A percentile compares a stretch with the other conserved stretches of the same genome.
These are phyloP conservation scores for Meriones unguiculatus DNA, from an alignment of 2,113 vertebrate species.

Conservation along the genomic window DNA sequence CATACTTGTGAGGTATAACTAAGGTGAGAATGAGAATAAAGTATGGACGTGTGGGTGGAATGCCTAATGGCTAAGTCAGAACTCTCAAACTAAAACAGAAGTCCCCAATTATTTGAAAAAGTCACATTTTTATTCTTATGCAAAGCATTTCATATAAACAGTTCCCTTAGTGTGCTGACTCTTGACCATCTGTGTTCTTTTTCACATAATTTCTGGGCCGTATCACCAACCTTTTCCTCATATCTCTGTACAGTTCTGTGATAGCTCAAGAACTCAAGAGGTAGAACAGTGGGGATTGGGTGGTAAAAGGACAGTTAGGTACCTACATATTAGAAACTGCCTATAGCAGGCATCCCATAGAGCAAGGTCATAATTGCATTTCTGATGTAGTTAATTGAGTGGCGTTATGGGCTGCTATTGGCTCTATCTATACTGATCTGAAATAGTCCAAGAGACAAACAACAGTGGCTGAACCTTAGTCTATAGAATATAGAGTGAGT, in stretches of 20 bases:
- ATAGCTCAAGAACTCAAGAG: background rate
- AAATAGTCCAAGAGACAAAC: background rate
- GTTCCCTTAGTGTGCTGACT: background rate
- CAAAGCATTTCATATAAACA: background rate
- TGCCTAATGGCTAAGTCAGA: background rate
- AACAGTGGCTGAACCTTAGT: background rate
- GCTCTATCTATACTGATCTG: constrained; percentile 1
- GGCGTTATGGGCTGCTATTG: background rate
- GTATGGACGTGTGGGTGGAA: background rate
- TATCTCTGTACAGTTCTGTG: constrained; percentile 7
- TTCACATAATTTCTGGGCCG: background rate
- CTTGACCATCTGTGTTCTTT: background rate
- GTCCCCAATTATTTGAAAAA: background rate
- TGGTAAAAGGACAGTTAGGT: background rate
- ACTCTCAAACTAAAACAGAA: background rate
- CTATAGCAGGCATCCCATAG: background rate
- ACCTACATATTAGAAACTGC: background rate
- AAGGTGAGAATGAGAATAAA: background rate
- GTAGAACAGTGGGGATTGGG: background rate
- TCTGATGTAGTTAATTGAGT: background rate
- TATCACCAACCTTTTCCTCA: background rate
- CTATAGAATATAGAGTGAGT: background rate
- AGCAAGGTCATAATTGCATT: background rate
- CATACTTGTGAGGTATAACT: background rate
- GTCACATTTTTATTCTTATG: background rate